A percentile compares a stretch with the other conserved stretches of the same genome.
Conservation (phyloP, 1,140 invertebrate genomes). For the Trichomalopsis sarcophagae region DNA sequence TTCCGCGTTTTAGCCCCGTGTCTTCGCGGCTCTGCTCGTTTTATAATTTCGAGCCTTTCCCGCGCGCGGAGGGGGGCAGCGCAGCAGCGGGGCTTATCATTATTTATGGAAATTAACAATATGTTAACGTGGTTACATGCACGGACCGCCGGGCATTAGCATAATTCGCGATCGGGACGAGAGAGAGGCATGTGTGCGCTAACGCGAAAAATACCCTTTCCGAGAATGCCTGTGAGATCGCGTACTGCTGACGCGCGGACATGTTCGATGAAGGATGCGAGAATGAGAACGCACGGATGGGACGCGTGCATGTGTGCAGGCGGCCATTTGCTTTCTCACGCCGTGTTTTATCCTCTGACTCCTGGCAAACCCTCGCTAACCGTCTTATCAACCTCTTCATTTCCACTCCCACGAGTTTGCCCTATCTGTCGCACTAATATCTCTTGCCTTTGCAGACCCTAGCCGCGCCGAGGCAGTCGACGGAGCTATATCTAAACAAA, state of each 20-base stretch:
- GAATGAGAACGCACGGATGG: too few relatives aligned
- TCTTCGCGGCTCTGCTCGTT: slow-evolving; percentile 31
- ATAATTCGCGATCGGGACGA: slow-evolving; percentile 29
- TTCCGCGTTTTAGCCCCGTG: slow-evolving; percentile 33
- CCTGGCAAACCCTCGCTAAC: too few relatives aligned
- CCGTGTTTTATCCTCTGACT: neutral
- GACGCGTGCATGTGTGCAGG: too few relatives aligned
- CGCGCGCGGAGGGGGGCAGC: too few relatives aligned
- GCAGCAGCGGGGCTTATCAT: slow-evolving; percentile 38
- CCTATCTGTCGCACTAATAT: neutral
- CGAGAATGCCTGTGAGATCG: slow-evolving; percentile 7
- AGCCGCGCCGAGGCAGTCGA: neutral
- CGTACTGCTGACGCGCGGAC: too few relatives aligned
- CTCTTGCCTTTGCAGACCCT: neutral
- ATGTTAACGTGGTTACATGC: slow-evolving; percentile 21
- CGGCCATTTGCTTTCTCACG: neutral
- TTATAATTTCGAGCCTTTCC: slow-evolving; percentile 16
- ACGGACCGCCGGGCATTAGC: slow-evolving; percentile 14
- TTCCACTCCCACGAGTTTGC: neutral
- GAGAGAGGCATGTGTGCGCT: neutral
- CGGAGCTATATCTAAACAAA: neutral
- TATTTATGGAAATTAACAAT: slow-evolving; percentile 52
- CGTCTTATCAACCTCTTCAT: neutral
- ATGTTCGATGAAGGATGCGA: neutral
- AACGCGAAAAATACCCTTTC: slow-evolving; percentile 30